Conservation (phyloP, 2,888 invertebrate species). For the Epistrophella euchroma region DNA sequence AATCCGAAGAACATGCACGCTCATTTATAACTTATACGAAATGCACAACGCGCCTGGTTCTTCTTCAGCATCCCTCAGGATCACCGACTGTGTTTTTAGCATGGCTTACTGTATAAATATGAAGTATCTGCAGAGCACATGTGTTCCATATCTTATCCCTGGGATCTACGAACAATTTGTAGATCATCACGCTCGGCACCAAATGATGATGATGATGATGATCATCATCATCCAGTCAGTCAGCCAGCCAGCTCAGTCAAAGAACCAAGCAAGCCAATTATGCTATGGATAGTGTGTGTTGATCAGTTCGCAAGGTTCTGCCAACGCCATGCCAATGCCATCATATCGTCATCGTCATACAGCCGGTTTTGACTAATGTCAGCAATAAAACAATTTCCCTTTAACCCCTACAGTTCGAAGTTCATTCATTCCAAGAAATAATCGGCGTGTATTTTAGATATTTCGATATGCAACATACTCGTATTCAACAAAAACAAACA, state of each 20-base stretch:
- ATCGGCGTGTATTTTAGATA: conserved; percentile 43
- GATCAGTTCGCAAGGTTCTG: conserved; percentile 38
- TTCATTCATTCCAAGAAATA: conserved; percentile 64
- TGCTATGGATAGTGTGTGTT: conserved; percentile 49
- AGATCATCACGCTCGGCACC: conserved; percentile 48
- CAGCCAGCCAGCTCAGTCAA: neutral
- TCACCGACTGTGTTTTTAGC: conserved; percentile 47
- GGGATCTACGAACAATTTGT: conserved; percentile 73
- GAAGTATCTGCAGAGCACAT: conserved; percentile 73
- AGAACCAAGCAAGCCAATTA: conserved; percentile 40
- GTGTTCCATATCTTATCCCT: conserved; percentile 74
- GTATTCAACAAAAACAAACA: conserved; percentile 12
- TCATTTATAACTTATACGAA: conserved; percentile 76
- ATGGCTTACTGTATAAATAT: conserved; percentile 72
- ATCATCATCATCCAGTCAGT: conserved; percentile 18
- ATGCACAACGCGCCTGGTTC: conserved; percentile 56
- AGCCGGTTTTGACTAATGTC: conserved; percentile 57
- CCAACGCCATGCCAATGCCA: conserved; percentile 26
- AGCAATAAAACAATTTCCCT: conserved; percentile 67
- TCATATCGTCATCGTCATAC: conserved; percentile 15
- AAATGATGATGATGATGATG: conserved; percentile 54
- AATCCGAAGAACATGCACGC: conserved; percentile 78
- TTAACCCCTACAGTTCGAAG: conserved; percentile 66
- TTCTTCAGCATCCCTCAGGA: conserved; percentile 60
- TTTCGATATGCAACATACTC: conserved; percentile 9